A percentile compares a stretch with the other conserved stretches of the same genome.
Evolutionary conservation across 2,113 vertebrate genomes (phyloP).

Genomic region (Ptilonorhynchus violaceus): DNA sequence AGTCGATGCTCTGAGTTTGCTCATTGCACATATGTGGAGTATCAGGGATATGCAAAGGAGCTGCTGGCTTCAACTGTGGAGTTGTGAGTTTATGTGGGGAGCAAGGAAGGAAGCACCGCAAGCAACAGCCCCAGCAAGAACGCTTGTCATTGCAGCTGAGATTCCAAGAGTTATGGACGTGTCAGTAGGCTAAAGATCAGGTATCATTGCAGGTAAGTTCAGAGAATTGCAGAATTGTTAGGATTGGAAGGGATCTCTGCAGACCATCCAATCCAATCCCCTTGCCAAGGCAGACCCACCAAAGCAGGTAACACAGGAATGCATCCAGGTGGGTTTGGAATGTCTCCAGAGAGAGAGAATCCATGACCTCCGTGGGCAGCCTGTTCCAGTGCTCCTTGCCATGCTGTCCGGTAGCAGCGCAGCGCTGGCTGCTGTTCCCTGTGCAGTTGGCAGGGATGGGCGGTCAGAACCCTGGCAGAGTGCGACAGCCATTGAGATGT

Average conservation of each 20-base stretch:
- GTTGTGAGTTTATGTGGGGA: neutral
- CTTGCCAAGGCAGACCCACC: neutral
- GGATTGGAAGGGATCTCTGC: neutral
- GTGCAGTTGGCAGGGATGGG: accelerated
- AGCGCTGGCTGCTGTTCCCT: no score
- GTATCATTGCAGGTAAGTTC: neutral
- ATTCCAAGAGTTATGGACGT: accelerated
- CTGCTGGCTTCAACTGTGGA: neutral
- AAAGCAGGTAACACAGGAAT: neutral
- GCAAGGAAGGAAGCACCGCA: neutral
- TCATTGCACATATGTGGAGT: accelerated
- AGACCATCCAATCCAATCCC: neutral
- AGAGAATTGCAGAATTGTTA: no score
- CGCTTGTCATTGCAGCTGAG: accelerated
- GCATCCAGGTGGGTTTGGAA: no score
- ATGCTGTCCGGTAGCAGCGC: neutral
- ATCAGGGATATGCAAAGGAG: neutral
- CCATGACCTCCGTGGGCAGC: neutral
- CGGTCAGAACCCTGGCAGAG: neutral
- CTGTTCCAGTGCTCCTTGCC: neutral
- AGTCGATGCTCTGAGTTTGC: neutral
- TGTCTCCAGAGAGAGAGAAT: neutral
- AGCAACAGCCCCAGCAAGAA: neutral
- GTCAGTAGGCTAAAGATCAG: neutral
- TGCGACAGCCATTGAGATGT: neutral